These are phyloP conservation scores for Percopsis transmontana DNA, from an alignment of 2,113 vertebrate genomes.

Conservation along the genomic window DNA sequence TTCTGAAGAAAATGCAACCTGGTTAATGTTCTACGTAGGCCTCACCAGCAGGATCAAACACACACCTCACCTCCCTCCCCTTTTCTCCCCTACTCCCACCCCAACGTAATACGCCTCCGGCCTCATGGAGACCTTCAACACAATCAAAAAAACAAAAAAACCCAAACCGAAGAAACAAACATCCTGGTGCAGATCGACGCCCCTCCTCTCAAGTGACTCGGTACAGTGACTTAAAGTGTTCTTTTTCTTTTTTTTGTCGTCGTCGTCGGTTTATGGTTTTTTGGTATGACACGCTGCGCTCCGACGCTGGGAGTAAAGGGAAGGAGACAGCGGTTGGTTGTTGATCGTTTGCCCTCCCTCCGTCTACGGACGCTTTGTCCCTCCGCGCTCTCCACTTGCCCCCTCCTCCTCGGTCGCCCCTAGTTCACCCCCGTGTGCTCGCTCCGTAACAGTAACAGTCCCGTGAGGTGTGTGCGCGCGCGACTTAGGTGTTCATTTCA, in stretches of 20 bases:
- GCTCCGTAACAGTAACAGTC: slow-evolving; percentile 58
- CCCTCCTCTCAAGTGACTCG: slow-evolving; percentile 68
- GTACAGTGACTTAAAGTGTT: slow-evolving; percentile 61
- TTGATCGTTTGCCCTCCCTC: slow-evolving; percentile 44
- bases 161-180: slow-evolving; percentile 22
- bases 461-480: slow-evolving; percentile 35
- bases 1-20: slow-evolving; percentile 66
- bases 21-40: slow-evolving; percentile 64
- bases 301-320: slow-evolving; percentile 74
- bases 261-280: slow-evolving; percentile 55
- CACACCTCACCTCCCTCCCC: slow-evolving; percentile 27
- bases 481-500: too few species aligned
- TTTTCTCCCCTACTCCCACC: background rate
- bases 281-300: slow-evolving; percentile 79
- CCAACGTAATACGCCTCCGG: slow-evolving; percentile 32
- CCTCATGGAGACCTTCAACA: slow-evolving; percentile 35
- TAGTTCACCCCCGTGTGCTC: slow-evolving; percentile 54
- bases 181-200: slow-evolving; percentile 42
- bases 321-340: slow-evolving; percentile 69
- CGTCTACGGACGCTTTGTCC: slow-evolving; percentile 44
- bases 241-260: slow-evolving; percentile 1
- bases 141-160: slow-evolving; percentile 30
- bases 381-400: slow-evolving; percentile 37
- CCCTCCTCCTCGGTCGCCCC: slow-evolving; percentile 33
- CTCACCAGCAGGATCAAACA: slow-evolving; percentile 63